These are phyloP conservation scores for Sphyrna mokarran DNA, from an alignment of 2,113 vertebrate genomes.

Conservation along the genomic window DNA sequence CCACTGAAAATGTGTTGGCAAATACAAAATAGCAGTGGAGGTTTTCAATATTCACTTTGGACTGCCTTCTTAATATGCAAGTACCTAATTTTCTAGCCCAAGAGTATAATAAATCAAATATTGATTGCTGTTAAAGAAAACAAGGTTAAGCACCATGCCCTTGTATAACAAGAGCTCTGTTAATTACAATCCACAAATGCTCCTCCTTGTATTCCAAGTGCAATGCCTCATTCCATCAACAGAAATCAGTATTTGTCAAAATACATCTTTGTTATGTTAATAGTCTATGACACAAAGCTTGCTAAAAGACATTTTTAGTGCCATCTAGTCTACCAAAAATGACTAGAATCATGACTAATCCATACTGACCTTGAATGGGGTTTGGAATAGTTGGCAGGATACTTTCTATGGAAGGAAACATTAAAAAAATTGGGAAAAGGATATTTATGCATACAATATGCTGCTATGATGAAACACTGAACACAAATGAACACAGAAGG, in stretches of 20 bases:
- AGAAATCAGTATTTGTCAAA: slow-evolving; percentile 25
- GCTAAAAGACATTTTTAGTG: slow-evolving; percentile 4
- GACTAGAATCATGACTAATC: slow-evolving; percentile 43
- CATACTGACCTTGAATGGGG: slow-evolving; percentile 76
- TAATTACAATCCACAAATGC: background rate
- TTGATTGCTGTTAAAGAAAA: slow-evolving; percentile 33
- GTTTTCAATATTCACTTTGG: background rate
- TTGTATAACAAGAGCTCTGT: background rate
- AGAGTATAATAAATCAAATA: slow-evolving; percentile 31
- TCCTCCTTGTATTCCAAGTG: background rate
- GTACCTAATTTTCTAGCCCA: background rate
- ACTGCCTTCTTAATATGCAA: background rate
- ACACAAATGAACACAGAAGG: slow-evolving; percentile 6
- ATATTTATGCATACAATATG: background rate
- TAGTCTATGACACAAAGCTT: background rate
- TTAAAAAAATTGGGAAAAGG: slow-evolving; percentile 41
- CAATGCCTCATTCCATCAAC: slow-evolving; percentile 10
- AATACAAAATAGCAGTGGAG: background rate
- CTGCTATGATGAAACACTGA: background rate
- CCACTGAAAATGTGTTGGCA: background rate
- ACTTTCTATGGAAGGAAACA: slow-evolving; percentile 66
- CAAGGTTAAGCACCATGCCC: background rate
- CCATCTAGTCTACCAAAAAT: slow-evolving; percentile 9
- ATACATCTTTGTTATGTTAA: slow-evolving; percentile 15
- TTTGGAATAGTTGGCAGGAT: slow-evolving; percentile 71